phyloP scores from a whole-genome alignment of 2,113 vertebrate genomes.

The Coreoperca whiteheadi region DNA sequence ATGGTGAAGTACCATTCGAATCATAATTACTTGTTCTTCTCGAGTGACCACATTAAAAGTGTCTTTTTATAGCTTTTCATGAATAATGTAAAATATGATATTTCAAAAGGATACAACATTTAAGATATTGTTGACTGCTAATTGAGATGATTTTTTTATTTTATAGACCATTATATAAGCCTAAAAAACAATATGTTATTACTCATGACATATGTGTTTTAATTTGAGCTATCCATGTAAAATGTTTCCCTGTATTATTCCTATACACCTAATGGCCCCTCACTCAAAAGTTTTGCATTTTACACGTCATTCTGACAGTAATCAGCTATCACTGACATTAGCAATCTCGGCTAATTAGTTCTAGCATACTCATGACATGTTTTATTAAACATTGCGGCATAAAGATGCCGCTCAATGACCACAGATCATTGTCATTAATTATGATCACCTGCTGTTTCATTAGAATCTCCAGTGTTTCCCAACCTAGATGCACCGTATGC shows the following conservation, averaged over 20 bases:
- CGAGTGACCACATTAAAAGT: constrained; percentile 19
- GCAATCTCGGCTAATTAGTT: constrained; percentile 40
- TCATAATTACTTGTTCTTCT: constrained; percentile 57
- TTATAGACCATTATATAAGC: not conserved
- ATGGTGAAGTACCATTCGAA: constrained; percentile 36
- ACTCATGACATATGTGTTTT: not conserved
- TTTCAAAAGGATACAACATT: not conserved
- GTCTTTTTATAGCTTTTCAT: constrained; percentile 24
- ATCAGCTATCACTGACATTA: constrained; percentile 14
- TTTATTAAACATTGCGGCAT: constrained; percentile 42
- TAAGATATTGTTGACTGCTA: not conserved
- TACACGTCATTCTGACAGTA: not conserved
- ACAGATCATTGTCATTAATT: constrained; percentile 40
- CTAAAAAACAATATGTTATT: not conserved
- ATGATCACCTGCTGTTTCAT: constrained; percentile 51
- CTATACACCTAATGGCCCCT: not conserved
- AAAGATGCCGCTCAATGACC: constrained; percentile 34
- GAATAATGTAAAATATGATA: constrained; percentile 7
- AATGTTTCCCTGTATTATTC: not conserved
- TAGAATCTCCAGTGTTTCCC: constrained; percentile 32
- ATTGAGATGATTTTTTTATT: not conserved
- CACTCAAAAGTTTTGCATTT: not conserved
- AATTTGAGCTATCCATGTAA: not conserved
- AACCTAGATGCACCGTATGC: constrained; percentile 4
- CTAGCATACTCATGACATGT: constrained; percentile 31